phyloP scores from a whole-genome alignment of 2,888 invertebrate genomes.

The Brachylomia viminalis region DNA sequence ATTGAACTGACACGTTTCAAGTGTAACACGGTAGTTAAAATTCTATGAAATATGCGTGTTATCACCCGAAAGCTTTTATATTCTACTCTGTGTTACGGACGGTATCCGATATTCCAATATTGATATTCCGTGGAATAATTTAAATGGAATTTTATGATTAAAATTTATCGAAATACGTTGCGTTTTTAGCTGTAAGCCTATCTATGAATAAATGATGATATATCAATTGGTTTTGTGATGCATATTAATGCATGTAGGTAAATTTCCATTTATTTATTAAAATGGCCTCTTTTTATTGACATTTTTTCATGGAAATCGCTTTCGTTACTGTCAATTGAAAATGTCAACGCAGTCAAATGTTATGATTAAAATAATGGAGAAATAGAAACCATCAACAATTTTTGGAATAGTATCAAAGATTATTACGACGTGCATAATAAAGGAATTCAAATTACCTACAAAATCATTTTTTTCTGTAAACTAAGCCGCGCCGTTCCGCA shows the following conservation, averaged over 20 bases:
- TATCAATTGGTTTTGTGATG: neutral
- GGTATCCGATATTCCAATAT: conserved; percentile 17
- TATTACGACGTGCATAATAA: neutral
- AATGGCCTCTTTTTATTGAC: neutral
- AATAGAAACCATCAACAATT: too few relatives aligned
- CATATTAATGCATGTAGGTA: neutral
- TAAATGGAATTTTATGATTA: conserved; percentile 12
- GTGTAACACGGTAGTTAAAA: neutral
- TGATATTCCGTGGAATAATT: conserved; percentile 13
- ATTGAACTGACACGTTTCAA: neutral
- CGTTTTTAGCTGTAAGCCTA: neutral
- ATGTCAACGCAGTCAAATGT: neutral
- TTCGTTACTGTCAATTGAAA: neutral
- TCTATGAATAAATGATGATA: neutral
- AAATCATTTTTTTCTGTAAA: too few relatives aligned
- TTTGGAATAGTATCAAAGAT: too few relatives aligned
- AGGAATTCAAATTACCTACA: neutral
- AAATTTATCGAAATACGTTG: neutral
- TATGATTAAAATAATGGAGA: too few relatives aligned
- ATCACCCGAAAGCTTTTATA: neutral
- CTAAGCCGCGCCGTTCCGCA: neutral
- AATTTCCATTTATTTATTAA: neutral
- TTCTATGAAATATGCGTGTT: neutral
- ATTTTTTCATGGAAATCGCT: neutral
- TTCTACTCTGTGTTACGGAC: neutral